These are phyloP conservation scores for Oncorhynchus mykiss DNA, from an alignment of 2,113 vertebrate species.

Conservation along the genomic window DNA sequence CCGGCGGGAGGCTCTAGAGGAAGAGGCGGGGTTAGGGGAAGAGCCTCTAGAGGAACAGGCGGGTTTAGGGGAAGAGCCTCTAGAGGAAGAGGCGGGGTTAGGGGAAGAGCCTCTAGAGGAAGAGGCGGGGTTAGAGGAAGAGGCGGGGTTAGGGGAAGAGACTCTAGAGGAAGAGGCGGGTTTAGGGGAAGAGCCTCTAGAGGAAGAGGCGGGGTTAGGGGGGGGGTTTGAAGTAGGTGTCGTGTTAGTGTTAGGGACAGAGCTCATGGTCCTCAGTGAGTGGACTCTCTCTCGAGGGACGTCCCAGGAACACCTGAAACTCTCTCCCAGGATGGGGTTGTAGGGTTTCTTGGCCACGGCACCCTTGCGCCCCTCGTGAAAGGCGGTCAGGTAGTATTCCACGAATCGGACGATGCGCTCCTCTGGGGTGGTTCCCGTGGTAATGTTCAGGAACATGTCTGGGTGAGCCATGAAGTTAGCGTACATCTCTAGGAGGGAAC, in stretches of 20 bases:
- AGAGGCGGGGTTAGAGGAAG: neutral
- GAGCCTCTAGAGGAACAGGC: neutral
- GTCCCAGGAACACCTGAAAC: conserved; percentile 93
- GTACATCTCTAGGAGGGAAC: conserved; percentile 96
- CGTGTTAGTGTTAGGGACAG: conserved; percentile 58
- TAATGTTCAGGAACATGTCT: conserved; percentile 90
- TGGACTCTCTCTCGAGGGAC: conserved; percentile 85
- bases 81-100: conserved; percentile 23
- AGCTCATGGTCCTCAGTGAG: conserved; percentile 65
- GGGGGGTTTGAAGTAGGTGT: conserved; percentile 50
- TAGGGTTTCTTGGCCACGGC: conserved; percentile 96
- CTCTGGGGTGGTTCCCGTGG: conserved; percentile 82
- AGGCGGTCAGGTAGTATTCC: conserved; percentile 95
- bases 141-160: conserved; percentile 30
- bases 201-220: conserved; percentile 41
- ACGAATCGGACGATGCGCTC: conserved; percentile 91
- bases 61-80: conserved; percentile 29
- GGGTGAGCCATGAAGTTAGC: conserved; percentile 98
- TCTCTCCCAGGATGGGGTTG: conserved; percentile 93
- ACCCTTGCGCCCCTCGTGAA: conserved; percentile 93
- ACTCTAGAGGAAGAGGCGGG: neutral
- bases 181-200: conserved; percentile 32
- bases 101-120: conserved; percentile 32
- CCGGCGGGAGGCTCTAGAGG: conserved; percentile 36
- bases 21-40: conserved; percentile 41